Evolutionary conservation across 2,113 vertebrate species (phyloP).

Genomic region (Noturus placidus): DNA sequence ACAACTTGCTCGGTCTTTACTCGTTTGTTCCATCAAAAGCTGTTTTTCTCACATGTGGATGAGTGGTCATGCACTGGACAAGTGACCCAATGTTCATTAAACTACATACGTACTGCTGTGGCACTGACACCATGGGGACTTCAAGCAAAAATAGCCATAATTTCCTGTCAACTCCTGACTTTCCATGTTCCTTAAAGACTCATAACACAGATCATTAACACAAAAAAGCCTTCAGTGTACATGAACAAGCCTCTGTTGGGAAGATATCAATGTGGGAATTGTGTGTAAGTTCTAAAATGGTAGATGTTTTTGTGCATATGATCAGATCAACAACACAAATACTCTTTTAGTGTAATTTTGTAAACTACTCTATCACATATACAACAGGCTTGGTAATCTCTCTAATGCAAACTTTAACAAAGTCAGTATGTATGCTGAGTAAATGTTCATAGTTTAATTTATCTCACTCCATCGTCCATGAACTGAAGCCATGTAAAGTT

Average conservation of each 20-base stretch:
- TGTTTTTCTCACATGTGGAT: background rate
- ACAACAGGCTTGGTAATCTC: background rate
- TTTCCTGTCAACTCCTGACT: constrained; percentile 56
- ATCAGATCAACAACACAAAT: background rate
- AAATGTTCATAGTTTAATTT: background rate
- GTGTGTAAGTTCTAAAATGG: background rate
- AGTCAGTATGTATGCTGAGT: background rate
- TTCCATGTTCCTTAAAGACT: constrained; percentile 15
- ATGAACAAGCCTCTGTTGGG: background rate
- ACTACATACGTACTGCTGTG: constrained; percentile 45
- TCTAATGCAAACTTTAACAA: background rate
- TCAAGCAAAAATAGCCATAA: constrained; percentile 67
- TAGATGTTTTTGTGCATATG: constrained; percentile 1
- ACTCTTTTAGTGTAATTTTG: background rate
- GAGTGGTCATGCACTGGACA: constrained; percentile 38
- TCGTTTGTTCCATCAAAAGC: background rate
- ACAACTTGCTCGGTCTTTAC: background rate
- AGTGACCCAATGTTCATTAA: constrained; percentile 54
- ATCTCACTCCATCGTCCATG: background rate
- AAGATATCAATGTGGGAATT: background rate
- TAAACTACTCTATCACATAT: too few relatives aligned
- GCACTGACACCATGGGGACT: constrained; percentile 54
- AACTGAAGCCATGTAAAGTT: background rate
- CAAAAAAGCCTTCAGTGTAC: background rate
- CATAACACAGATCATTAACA: background rate